These are phyloP conservation scores for Danaus plexippus DNA, from an alignment of 1,140 invertebrate genomes.

Conservation along the genomic window DNA sequence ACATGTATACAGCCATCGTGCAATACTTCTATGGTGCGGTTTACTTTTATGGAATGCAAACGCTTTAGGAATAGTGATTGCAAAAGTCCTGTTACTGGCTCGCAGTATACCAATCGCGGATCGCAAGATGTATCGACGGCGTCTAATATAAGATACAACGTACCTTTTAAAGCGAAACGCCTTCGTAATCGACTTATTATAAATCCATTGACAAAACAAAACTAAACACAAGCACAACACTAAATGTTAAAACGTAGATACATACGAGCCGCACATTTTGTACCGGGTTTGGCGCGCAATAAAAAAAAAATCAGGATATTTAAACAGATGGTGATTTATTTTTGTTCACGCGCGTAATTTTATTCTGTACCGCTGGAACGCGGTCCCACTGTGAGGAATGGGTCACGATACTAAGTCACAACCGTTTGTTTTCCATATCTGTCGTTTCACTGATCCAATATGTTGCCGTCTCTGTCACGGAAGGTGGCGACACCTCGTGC, in stretches of 20 bases:
- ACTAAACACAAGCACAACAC: constrained; percentile 23
- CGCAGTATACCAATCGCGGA: constrained; percentile 16
- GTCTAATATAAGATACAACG: constrained; percentile 24
- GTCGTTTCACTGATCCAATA: constrained; percentile 16
- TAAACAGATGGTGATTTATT: constrained; percentile 66
- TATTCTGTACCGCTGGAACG: constrained; percentile 16
- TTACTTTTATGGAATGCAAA: constrained; percentile 58
- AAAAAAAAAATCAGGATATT: constrained; percentile 62
- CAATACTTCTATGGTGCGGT: constrained; percentile 39
- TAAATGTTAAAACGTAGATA: constrained; percentile 18
- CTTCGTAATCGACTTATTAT: constrained; percentile 56
- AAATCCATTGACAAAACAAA: constrained; percentile 62
- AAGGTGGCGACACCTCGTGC: constrained; percentile 36
- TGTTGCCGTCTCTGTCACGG: constrained; percentile 41
- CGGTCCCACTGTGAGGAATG: constrained; percentile 27
- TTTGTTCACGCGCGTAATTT: constrained; percentile 51
- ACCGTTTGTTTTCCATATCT: constrained; percentile 43
- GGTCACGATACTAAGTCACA: constrained; percentile 52
- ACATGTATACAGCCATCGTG: constrained; percentile 42
- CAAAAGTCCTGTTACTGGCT: constrained; percentile 63
- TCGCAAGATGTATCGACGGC: constrained; percentile 1
- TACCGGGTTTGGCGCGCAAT: constrained; percentile 40
- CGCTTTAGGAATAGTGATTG: constrained; percentile 62
- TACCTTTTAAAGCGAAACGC: constrained; percentile 55
- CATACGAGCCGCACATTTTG: constrained; percentile 44